Conservation (phyloP, 2,797 vertebrate species). For the Onychomys torridus region DNA sequence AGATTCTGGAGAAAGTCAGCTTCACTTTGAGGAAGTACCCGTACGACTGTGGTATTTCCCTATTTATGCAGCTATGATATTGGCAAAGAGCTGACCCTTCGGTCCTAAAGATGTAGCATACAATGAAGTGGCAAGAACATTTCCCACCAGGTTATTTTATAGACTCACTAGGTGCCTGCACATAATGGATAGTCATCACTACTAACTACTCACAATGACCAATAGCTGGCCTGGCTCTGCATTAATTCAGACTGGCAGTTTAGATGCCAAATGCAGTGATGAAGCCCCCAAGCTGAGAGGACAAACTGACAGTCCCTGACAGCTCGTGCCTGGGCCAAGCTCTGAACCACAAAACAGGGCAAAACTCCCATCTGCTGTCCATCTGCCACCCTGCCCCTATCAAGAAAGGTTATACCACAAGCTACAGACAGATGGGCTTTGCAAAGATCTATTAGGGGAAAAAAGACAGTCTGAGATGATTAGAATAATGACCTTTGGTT, state of each 20-base stretch:
- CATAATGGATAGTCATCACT: neutral
- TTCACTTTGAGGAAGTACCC: constrained; percentile 16
- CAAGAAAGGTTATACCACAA: constrained; percentile 68
- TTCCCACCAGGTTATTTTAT: neutral
- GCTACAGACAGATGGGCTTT: constrained; percentile 75
- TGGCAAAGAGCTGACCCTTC: neutral
- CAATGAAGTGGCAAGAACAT: neutral
- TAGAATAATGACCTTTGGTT: constrained; percentile 78
- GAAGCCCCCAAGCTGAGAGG: constrained; percentile 56
- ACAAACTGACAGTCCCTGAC: constrained; percentile 74
- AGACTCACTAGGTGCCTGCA: neutral
- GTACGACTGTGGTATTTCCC: neutral
- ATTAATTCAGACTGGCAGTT: constrained; percentile 13
- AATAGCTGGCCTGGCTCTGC: neutral
- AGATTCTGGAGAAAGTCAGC: neutral
- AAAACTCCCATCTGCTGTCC: constrained; percentile 81
- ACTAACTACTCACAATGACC: constrained; percentile 44
- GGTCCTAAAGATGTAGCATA: neutral
- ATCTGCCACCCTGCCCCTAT: constrained; percentile 74
- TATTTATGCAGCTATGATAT: neutral
- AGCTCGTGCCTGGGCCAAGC: constrained; percentile 69
- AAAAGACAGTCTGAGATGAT: constrained; percentile 56
- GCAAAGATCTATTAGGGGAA: constrained; percentile 62
- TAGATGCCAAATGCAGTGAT: constrained; percentile 49
- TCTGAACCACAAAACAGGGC: constrained; percentile 67